Evolutionary conservation across 2,888 invertebrate species (phyloP).

Genomic region (Eristalis arbustorum): DNA sequence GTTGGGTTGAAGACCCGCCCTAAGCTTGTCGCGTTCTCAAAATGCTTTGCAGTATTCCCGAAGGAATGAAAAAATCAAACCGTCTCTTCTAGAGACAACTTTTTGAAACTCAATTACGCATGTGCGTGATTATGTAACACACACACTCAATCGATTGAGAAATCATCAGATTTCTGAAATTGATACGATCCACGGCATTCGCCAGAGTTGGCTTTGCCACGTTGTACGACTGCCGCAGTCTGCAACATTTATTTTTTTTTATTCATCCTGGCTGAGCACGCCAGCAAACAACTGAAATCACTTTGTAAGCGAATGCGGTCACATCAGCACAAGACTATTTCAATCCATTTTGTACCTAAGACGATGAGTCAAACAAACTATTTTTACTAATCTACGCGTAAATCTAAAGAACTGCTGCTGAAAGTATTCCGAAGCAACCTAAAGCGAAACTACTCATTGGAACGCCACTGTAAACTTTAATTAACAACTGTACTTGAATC

Average conservation of each 20-base stretch:
- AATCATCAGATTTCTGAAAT: neutral
- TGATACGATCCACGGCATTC: slow-evolving; percentile 19
- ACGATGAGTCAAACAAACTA: neutral
- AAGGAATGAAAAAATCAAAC: slow-evolving; percentile 18
- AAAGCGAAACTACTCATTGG: too few species aligned
- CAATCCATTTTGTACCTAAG: neutral
- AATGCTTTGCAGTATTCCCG: slow-evolving; percentile 42
- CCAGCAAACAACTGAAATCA: slow-evolving; percentile 40
- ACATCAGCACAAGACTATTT: too few species aligned
- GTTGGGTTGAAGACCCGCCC: slow-evolving; percentile 5
- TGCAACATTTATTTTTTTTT: neutral
- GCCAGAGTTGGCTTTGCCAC: slow-evolving; percentile 57
- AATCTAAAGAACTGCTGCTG: neutral
- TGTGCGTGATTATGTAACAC: neutral
- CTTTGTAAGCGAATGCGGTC: slow-evolving; percentile 56
- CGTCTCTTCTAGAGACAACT: neutral
- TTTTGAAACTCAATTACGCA: neutral
- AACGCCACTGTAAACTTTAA: too few species aligned
- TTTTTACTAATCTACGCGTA: neutral
- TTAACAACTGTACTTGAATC: neutral
- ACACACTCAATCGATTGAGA: neutral
- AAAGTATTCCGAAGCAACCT: too few species aligned
- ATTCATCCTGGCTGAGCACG: slow-evolving; percentile 46
- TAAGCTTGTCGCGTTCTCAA: slow-evolving; percentile 58
- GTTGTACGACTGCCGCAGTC: neutral